A percentile compares a stretch with the other conserved stretches of the same genome.
Evolutionary conservation across 2,888 invertebrate species (phyloP).

Genomic region (Eristalinus aeneus): DNA sequence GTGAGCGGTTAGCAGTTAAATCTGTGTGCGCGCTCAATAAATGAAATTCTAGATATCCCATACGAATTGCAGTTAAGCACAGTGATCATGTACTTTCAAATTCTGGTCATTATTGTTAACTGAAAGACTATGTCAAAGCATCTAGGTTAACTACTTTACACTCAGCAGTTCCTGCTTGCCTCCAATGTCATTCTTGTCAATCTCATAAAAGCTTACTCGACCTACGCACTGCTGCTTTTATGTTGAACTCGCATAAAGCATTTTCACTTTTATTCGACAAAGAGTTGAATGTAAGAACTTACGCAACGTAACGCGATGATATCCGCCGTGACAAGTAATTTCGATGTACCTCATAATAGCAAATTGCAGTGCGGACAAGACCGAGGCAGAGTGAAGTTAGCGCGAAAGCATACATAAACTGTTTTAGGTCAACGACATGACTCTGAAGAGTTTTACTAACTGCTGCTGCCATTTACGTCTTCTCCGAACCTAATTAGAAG

Average conservation of each 20-base stretch:
- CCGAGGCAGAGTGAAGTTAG: not conserved
- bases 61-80: not conserved
- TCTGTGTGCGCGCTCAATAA: not conserved
- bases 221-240: not conserved
- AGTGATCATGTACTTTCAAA: not conserved
- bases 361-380: not conserved
- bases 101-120: not conserved
- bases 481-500: slow-evolving; percentile 59
- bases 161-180: not conserved
- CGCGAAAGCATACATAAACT: not conserved
- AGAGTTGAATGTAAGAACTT: not conserved
- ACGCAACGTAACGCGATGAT: not conserved
- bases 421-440: slow-evolving; percentile 55
- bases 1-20: not conserved
- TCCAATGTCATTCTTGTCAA: not conserved
- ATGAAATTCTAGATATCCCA: not conserved
- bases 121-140: not conserved
- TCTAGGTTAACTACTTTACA: not conserved
- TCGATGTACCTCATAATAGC: not conserved
- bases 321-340: not conserved
- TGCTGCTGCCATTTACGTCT: slow-evolving; percentile 28
- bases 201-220: not conserved
- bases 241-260: not conserved
- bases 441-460: slow-evolving; percentile 1
- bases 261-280: not conserved